Base-by-base conservation (phyloP, 2,113 vertebrate genomes). In the Oryzias woworae region DNA sequence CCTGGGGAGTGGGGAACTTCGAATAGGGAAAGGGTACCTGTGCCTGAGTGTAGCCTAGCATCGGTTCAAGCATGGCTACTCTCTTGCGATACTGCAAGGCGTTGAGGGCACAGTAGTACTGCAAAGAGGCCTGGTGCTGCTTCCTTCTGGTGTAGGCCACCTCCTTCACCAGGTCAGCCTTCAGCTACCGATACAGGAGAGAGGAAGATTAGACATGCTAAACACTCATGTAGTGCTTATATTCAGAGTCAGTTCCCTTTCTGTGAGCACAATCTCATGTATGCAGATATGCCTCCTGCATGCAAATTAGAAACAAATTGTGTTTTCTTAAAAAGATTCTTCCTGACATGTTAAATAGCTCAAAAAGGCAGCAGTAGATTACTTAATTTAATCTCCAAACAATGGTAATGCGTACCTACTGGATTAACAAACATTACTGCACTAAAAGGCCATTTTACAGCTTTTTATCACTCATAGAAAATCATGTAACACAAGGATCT, bases 21-120 rank as follows among this genome's bases (percentile, higher is more conserved):
- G 36, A 13, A 26, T 36, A 31, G 52, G 17, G 42, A 45, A 16
- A n/a, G 7, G 14, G 55, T 81, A 93, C 97, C 96, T 99, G 97
- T 56, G 94, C 94, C 3, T 91, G 93, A 55, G 94, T 93, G 66
- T 95, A 99, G 62, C 96, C 97, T 0, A 98, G 87, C 93, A 99
- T 93, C 65, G 97, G 97, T 54, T 98, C 95, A 62, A 98, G 88
- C 95, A 98, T 97, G 46, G 96, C 96, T 14, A 94, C 81, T 62
- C 92, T 94, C 88, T 98, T 98, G 66, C 95, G 91, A 87, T 96
- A 94, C 90, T 99, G 97, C 71, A 99, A 92, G 1, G 95, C 95
- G 2, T 99, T 99, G 75, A 99, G 93, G 62, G 96, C 94, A 20
- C 96, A 97, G 82, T 98, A 99, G 79, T 99, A 99, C 63, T 99